Conservation (phyloP, 1,140 invertebrate genomes). For the Drosophila sproati region DNA sequence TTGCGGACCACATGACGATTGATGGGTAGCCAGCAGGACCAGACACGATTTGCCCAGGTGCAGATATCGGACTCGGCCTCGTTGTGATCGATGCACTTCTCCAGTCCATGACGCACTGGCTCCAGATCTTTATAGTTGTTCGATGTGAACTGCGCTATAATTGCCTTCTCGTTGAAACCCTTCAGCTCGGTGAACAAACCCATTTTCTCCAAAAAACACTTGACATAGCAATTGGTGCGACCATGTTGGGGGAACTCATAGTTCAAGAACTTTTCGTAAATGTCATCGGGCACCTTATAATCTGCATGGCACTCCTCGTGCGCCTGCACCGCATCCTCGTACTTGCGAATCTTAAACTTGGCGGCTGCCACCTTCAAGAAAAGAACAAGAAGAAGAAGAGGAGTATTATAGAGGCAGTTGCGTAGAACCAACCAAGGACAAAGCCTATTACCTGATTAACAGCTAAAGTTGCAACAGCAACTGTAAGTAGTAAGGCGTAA, state of each 20-base stretch:
- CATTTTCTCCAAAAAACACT: constrained; percentile 78
- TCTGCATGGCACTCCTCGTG: constrained; percentile 74
- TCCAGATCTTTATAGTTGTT: constrained; percentile 53
- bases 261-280: constrained; percentile 72
- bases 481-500: constrained; percentile 47
- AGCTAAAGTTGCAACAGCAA: constrained; percentile 39
- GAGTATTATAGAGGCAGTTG: constrained; percentile 6
- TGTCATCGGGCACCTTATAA: constrained; percentile 66
- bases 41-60: constrained; percentile 77
- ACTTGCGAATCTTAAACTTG: constrained; percentile 65
- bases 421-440: constrained; percentile 17
- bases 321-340: constrained; percentile 67
- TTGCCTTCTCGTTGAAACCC: constrained; percentile 67
- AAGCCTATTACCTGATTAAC: constrained; percentile 56
- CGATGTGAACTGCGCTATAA: constrained; percentile 67
- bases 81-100: constrained; percentile 81
- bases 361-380: constrained; percentile 43
- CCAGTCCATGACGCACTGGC: constrained; percentile 68
- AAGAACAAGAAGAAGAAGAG: constrained; percentile 10
- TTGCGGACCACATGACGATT: constrained; percentile 76
- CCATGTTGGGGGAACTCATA: constrained; percentile 76
- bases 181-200: constrained; percentile 69
- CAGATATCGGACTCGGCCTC: constrained; percentile 73
- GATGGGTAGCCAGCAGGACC: constrained; percentile 80
- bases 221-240: constrained; percentile 72